Percentiles rank a stretch among this genome's conserved stretches.
Conservation (phyloP, 2,797 vertebrate species). For the Dromococcyx pavoninus region DNA sequence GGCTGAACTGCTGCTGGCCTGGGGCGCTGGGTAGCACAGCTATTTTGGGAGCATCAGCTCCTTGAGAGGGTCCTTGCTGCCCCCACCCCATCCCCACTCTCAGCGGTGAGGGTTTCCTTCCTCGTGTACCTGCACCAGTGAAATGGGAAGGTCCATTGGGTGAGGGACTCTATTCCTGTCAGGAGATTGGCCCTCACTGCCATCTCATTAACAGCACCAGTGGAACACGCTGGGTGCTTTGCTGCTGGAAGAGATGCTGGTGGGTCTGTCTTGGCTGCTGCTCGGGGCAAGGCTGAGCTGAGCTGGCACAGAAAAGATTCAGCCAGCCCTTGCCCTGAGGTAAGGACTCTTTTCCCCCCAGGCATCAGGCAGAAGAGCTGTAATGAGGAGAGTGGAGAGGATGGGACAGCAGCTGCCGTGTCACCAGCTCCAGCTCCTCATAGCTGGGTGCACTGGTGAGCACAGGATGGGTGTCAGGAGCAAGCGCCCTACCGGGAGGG, state of each 20-base stretch:
- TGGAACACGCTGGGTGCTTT: not conserved
- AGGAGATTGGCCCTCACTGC: not conserved
- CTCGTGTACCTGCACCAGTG: not conserved
- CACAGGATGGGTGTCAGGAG: not conserved
- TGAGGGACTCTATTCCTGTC: not conserved
- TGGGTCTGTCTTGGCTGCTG: not conserved
- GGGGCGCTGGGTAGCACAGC: rapidly evolving
- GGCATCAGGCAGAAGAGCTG: not conserved
- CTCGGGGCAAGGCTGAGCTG: not conserved
- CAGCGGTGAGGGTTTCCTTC: not conserved
- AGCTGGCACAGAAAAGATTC: not conserved
- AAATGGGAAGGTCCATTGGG: not conserved
- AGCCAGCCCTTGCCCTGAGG: not conserved
- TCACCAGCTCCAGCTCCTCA: not conserved
- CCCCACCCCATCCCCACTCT: not conserved
- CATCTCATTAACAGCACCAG: not conserved
- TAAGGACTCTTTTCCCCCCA: not conserved
- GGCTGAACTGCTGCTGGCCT: not conserved
- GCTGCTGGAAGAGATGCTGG: not conserved
- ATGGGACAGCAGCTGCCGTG: not conserved
- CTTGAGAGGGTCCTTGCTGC: not conserved
- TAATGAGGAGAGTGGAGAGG: not conserved
- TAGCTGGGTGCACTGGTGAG: not conserved
- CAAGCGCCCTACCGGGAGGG: not conserved
- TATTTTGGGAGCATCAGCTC: not conserved